Conservation (phyloP, 2,113 vertebrate genomes). For the Tychaedon coryphoeus region DNA sequence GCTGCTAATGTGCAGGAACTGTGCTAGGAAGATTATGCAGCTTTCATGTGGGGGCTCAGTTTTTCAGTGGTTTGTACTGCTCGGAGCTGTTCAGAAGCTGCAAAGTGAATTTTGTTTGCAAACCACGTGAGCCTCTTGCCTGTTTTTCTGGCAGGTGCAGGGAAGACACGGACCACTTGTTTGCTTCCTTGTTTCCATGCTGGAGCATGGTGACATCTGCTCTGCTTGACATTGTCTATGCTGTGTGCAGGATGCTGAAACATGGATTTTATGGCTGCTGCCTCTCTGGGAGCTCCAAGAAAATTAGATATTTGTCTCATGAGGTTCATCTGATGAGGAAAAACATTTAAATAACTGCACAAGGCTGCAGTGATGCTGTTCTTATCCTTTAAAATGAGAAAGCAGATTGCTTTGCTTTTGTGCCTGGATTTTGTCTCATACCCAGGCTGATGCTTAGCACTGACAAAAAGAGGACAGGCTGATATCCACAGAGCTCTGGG, state of each 20-base stretch:
- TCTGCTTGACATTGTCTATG: neutral
- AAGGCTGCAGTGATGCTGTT: neutral
- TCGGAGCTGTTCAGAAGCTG: neutral
- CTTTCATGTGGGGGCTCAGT: rapidly evolving
- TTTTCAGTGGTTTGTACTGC: neutral
- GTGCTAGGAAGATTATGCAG: rapidly evolving
- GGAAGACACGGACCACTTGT: neutral
- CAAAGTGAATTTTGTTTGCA: neutral
- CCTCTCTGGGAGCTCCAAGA: neutral
- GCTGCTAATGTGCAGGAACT: neutral
- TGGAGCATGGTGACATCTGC: neutral
- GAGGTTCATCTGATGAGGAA: neutral
- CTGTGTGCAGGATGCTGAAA: neutral
- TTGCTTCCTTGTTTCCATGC: neutral
- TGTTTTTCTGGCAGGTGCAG: neutral
- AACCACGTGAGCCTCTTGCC: rapidly evolving
- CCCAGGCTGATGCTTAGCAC: neutral
- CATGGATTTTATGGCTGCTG: neutral
- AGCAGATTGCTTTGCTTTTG: neutral
- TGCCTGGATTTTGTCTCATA: neutral
- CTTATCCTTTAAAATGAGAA: neutral
- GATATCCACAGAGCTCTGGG: neutral
- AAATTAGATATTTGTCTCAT: neutral
- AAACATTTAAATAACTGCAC: neutral
- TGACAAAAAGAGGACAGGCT: neutral